These are phyloP conservation scores for Heloderma charlesbogerti DNA, from an alignment of 2,113 vertebrate genomes.

Conservation along the genomic window DNA sequence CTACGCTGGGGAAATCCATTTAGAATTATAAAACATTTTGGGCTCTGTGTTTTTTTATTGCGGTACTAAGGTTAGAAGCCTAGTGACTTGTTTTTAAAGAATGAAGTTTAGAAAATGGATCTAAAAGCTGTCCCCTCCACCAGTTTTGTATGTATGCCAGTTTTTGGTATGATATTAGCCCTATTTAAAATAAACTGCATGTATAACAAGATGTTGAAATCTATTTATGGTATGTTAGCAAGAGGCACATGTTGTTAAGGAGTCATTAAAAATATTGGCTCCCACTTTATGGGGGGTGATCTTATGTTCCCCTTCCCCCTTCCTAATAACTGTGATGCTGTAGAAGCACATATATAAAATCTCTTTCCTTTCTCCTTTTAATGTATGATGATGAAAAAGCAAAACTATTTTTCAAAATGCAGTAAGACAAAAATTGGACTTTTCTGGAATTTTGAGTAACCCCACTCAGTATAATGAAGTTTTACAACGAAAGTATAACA, in stretches of 20 bases:
- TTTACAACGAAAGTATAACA: neutral
- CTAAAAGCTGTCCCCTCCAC: constrained; percentile 10
- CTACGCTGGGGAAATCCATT: constrained; percentile 63
- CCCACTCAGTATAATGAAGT: neutral
- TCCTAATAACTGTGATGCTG: constrained; percentile 44
- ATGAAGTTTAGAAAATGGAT: constrained; percentile 38
- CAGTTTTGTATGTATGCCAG: constrained; percentile 25
- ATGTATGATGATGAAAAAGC: constrained; percentile 24
- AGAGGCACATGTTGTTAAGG: constrained; percentile 65
- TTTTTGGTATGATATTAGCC: constrained; percentile 56
- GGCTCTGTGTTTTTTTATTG: constrained; percentile 47
- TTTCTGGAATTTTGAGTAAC: neutral
- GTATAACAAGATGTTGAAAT: constrained; percentile 60
- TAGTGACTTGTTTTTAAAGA: constrained; percentile 20
- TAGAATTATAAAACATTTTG: constrained; percentile 62
- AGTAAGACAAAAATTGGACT: neutral
- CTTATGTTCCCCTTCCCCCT: constrained; percentile 33
- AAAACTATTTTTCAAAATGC: neutral
- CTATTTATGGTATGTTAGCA: constrained; percentile 65
- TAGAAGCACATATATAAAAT: neutral
- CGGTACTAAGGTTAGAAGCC: constrained; percentile 34
- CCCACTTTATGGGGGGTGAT: constrained; percentile 50
- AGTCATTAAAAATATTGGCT: constrained; percentile 68
- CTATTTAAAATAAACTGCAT: constrained; percentile 62
- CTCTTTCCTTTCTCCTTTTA: neutral